These are phyloP conservation scores for Campylomormyrus tamandua DNA, from an alignment of 2,113 vertebrate species.

Conservation along the genomic window DNA sequence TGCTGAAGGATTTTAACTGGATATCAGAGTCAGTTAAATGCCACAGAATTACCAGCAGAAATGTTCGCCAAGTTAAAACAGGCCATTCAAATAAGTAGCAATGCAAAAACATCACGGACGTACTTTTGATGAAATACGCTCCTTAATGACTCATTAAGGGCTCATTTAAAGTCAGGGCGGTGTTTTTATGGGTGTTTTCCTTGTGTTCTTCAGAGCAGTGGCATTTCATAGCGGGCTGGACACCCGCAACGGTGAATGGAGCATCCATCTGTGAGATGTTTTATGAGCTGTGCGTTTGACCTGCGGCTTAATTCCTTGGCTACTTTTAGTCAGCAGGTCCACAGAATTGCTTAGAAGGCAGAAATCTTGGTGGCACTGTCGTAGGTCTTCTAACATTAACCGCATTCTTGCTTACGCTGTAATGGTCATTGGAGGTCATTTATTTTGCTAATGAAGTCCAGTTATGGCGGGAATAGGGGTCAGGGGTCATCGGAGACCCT, in stretches of 20 bases:
- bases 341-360: not conserved
- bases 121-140: not conserved
- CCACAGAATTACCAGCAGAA: not conserved
- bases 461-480: not conserved
- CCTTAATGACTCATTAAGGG: not conserved
- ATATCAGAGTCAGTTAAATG: not conserved
- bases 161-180: not conserved
- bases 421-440: not conserved
- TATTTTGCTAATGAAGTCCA: not conserved
- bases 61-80: not conserved
- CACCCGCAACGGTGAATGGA: not conserved
- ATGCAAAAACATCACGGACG: not conserved
- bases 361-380: not conserved
- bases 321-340: not conserved
- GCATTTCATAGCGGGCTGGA: not conserved
- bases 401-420: not conserved
- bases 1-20: not conserved
- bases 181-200: not conserved
- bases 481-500: not conserved
- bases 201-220: not conserved
- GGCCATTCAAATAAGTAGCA: not conserved
- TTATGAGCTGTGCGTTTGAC: not conserved
- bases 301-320: not conserved
- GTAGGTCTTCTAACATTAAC: not conserved
- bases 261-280: not conserved